phyloP scores from a whole-genome alignment of 2,797 vertebrate genomes.

The Phalanger gymnotis region DNA sequence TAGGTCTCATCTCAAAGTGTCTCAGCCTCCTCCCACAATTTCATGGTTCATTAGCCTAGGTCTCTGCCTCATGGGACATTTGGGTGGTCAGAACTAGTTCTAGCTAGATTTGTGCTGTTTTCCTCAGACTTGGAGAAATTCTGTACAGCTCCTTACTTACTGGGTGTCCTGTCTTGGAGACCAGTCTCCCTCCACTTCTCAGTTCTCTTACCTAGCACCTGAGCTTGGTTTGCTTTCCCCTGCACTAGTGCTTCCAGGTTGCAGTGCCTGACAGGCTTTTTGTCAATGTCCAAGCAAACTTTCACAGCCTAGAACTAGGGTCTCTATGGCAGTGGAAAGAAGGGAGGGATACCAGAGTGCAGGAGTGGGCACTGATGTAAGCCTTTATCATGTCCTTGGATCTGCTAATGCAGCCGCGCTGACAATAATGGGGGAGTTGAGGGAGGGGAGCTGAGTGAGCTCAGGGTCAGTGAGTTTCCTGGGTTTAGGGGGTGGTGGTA shows the following conservation, averaged over 20 bases:
- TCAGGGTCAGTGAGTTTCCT: neutral
- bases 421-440: neutral
- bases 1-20: neutral
- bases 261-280: neutral
- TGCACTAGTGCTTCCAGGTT: neutral
- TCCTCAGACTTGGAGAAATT: neutral
- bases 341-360: neutral
- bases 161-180: too few relatives aligned
- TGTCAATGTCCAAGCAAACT: neutral
- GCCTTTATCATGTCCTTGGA: neutral
- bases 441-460: neutral
- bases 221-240: too few relatives aligned
- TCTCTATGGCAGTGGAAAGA: neutral
- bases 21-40: neutral
- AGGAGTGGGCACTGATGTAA: neutral
- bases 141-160: too few relatives aligned
- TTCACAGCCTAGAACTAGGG: neutral
- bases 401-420: neutral
- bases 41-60: too few relatives aligned
- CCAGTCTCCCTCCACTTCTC: neutral
- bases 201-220: neutral
- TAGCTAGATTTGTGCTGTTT: neutral
- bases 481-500: neutral
- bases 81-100: neutral
- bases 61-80: neutral